Evolutionary conservation across 2,113 vertebrate species (phyloP), one percentile per base, ranked within the genome.

Genomic region (Tenebrosternarchus preto): DNA sequence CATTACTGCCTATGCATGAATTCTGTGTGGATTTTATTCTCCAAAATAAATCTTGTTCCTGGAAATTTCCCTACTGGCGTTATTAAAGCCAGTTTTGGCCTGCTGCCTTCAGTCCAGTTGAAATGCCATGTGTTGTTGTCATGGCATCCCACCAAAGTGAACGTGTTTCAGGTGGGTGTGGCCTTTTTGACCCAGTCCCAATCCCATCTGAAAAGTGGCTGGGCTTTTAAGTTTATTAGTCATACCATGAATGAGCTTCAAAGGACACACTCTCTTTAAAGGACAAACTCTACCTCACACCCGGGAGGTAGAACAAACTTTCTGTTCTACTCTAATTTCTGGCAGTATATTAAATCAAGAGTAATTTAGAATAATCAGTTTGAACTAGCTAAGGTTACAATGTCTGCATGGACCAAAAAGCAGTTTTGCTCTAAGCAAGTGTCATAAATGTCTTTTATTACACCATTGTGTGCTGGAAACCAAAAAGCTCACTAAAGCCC

Each of bases 91-190:
- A 69, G 43, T 53, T n/a, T 59, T 7, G 25, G 24, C 43, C 22
- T 75, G 46, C 53, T 75, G 72, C 68, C 27, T 24, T 76, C 55
- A 81, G 43, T 75, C 72, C 33, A 67, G 31, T 31, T 17, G 4
- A n/a, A 27, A 57, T 64, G 17, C 57, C 22, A 22, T n/a, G 33
- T 8, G 8, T 20, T 31, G 25, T 31, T 33, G 6, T n/a, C 27
- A 39, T 25, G 66, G 46, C 50, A 36, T 66, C 29, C n/a, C 59
- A 46, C 24, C 46, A 33, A 7, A 19, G 1, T 59, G 66, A 31
- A 43, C 20, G 20, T 25, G 27, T 20, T 27, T n/a, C 31, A 46
- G 59, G 67, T 56, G 69, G 17, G 29, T n/a, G 31, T 70, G 77
- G 69, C 5, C 19, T 9, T 19, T 25, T 11, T 64, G 27, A 80